These are phyloP conservation scores for Mugil cephalus DNA, from an alignment of 2,113 vertebrate genomes.

Conservation along the genomic window DNA sequence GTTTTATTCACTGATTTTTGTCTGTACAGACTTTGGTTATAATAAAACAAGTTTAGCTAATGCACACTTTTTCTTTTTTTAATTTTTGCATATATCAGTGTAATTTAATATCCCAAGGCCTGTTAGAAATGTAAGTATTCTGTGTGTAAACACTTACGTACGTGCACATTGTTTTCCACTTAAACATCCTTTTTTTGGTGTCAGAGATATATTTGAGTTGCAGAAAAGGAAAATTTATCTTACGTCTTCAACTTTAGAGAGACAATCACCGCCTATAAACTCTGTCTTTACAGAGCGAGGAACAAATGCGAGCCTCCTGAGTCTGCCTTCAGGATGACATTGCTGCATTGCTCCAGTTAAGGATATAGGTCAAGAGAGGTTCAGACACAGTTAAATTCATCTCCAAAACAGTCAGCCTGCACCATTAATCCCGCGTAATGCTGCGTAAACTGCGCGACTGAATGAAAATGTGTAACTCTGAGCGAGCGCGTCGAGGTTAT, in stretches of 20 bases:
- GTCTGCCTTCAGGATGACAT: conserved; percentile 36
- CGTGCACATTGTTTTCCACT: too few relatives aligned
- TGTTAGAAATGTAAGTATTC: too few relatives aligned
- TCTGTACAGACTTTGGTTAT: too few relatives aligned
- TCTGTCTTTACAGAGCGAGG: conserved; percentile 5
- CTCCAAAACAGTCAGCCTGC: conserved; percentile 66
- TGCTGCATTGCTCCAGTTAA: conserved; percentile 61
- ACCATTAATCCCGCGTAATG: conserved; percentile 77
- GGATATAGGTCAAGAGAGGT: conserved; percentile 75
- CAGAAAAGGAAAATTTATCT: too few relatives aligned
- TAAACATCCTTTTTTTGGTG: too few relatives aligned
- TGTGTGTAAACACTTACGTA: too few relatives aligned
- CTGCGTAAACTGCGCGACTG: conserved; percentile 70
- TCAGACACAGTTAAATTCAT: conserved; percentile 76
- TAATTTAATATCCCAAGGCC: too few relatives aligned
- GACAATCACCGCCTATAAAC: conserved; percentile 8
- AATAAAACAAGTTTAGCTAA: too few relatives aligned
- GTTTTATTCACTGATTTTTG: background rate
- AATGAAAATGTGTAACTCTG: conserved; percentile 68
- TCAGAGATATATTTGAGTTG: too few relatives aligned
- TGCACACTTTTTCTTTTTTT: too few relatives aligned
- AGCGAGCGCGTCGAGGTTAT: conserved; percentile 46
- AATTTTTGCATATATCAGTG: too few relatives aligned
- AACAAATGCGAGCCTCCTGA: conserved; percentile 31
- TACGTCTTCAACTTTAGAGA: background rate